Base-by-base conservation (phyloP, 2,797 vertebrate genomes). In the Acrossocheilus fasciatus region DNA sequence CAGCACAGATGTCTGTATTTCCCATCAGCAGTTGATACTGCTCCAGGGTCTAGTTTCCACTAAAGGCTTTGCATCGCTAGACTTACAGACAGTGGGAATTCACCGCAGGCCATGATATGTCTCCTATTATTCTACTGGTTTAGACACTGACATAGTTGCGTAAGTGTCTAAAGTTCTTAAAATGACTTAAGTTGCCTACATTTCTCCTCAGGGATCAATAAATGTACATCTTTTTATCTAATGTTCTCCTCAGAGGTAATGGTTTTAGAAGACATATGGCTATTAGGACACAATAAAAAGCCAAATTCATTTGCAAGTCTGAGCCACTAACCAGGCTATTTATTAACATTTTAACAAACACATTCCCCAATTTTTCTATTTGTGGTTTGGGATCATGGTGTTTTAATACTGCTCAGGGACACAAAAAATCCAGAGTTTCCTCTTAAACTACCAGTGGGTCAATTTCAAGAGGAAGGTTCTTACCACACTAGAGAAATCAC, bases 51-150 rank as follows among this genome's bases (percentile, higher is more conserved):
- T 75, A 30, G 50, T 75, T 87, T 87, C 43, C 68, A 62, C 78
- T 34, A 74, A 82, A 62, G 84, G 30, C 36, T 74, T 39, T 57
- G 57, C 26, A 59, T 87, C 74, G 52, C 45, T 52, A 52, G 45
- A 66, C 73, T 84, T 81, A 52, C 75, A 83, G 68, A 39, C 52
- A 50, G 50, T 78, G 57, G 68, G 36, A 74, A 57, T 81, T 74
- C 70, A 52, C 76, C 5, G 34, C 79, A 76, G 70, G 59, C 62
- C 72, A 74, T 47, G 69, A 68, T 62, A 79, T 36, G 59, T 70
- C 82, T 87, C 45, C 69, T 62, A 74, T 10, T 52, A 75, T 84
- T 84, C 66, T 18, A 87, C 70, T 66, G 78, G 59, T 64, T 81
- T 54, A 81, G 59, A 77, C 62, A 82, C 9, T 77, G 17, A 8